phyloP scores from a whole-genome alignment of 2,888 invertebrate genomes.

The Neocrepidodera transversa region DNA sequence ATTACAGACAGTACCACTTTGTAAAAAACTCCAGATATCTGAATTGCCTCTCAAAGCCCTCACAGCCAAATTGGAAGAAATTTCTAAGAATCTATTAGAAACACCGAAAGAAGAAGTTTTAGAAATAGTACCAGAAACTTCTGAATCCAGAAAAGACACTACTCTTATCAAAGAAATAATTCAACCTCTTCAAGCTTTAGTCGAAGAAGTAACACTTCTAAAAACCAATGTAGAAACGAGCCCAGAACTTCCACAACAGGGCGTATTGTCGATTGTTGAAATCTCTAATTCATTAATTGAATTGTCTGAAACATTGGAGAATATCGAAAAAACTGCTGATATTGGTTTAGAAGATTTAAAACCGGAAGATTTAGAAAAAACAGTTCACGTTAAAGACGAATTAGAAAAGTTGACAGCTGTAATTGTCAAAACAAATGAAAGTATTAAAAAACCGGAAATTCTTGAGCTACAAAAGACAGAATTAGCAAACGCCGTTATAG shows the following conservation, averaged over 20 bases:
- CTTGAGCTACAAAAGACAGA: conserved; percentile 14
- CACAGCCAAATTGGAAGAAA: conserved; percentile 19
- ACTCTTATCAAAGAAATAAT: conserved; percentile 11
- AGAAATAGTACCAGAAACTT: background rate
- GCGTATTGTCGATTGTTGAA: conserved; percentile 30
- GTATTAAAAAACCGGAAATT: conserved; percentile 16
- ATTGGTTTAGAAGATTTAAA: conserved; percentile 23
- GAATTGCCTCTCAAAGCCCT: conserved; percentile 26
- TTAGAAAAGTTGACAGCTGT: conserved; percentile 22
- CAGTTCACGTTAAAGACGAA: conserved; percentile 12
- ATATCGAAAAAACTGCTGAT: conserved; percentile 20
- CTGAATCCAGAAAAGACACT: background rate
- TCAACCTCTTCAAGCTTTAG: background rate
- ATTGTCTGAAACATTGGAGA: conserved; percentile 17
- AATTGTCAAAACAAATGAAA: conserved; percentile 15
- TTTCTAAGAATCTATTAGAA: background rate
- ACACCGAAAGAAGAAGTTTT: background rate
- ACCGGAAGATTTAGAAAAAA: conserved; percentile 8
- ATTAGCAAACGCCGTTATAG: conserved; percentile 3
- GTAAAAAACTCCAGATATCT: conserved; percentile 23
- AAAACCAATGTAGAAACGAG: conserved; percentile 32
- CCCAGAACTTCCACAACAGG: conserved; percentile 31
- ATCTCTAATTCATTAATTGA: conserved; percentile 28
- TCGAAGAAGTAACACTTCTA: conserved; percentile 19
- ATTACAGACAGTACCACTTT: conserved; percentile 16